Base-by-base conservation (phyloP, 2,797 vertebrate genomes). In the Rhabdomys pumilio region DNA sequence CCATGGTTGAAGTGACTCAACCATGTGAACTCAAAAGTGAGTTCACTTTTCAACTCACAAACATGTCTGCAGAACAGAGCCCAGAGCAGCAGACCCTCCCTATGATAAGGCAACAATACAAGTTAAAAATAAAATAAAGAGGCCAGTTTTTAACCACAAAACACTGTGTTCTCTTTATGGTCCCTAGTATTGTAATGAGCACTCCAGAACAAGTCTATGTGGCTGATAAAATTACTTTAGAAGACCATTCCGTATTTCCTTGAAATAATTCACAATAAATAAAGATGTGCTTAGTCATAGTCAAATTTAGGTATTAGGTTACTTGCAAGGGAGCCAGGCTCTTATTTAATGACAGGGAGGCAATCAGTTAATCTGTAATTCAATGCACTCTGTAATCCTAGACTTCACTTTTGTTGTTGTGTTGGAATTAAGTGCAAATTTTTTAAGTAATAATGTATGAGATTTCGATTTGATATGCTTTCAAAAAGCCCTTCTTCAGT, bases 211-310 rank as follows among this genome's bases (percentile, higher is more conserved):
- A 90, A 77, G 57, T 63, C 72, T 82, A 65, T n/a, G 31, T 12
- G 86, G 22, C 7, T 95, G 84, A 83, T 73, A 91, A 91, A 95
- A 96, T 53, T 92, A 91, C 55, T 87, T 90, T 90, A 86, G 90
- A 69, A 94, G 47, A 55, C 22, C 17, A 93, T 47, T 93, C 67
- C 34, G 41, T 80, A 59, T 67, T 96, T 86, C 53, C 88, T 93
- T 92, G 80, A 97, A 96, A 91, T 87, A 95, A 97, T 67, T 94
- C 57, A 89, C 14, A 61, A 92, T 92, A 97, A 96, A 96, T 41
- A 96, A 94, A 93, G 72, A 96, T 92, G 26, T 96, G 97, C 97
- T 96, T 96, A 96, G 96, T 97, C 97, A 98, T 15, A 96, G 82
- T 77, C 94, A 93, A 97, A 91, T 89, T 95, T 20, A 3, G 75